phyloP scores from a whole-genome alignment of 2,797 vertebrate genomes.

The Pangasius larnaudii region DNA sequence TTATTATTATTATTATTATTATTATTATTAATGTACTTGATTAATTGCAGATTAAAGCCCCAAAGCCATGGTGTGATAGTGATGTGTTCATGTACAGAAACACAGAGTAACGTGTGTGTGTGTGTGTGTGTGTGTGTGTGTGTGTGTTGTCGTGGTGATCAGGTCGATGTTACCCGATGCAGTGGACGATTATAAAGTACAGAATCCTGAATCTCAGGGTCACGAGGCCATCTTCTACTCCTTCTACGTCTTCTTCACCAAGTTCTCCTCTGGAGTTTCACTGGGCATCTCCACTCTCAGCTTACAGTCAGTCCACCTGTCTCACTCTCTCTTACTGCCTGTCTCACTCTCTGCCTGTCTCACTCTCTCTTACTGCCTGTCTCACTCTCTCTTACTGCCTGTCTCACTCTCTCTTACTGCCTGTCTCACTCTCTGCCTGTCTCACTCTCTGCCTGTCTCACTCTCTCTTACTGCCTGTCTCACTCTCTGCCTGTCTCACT shows the following conservation, averaged over 20 bases:
- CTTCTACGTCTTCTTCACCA: slow-evolving; percentile 97
- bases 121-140: slow-evolving; percentile 1
- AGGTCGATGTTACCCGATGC: slow-evolving; percentile 98
- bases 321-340: not conserved
- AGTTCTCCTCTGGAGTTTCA: slow-evolving; percentile 92
- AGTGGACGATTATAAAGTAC: slow-evolving; percentile 91
- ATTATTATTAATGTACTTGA: too few species aligned
- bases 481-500: too few species aligned
- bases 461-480: too few species aligned
- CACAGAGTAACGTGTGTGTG: not conserved
- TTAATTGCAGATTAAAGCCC: not conserved
- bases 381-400: too few species aligned
- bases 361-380: too few species aligned
- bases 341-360: not conserved
- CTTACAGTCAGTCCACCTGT: slow-evolving; percentile 81
- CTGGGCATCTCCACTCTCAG: slow-evolving; percentile 93
- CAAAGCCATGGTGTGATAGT: not conserved
- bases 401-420: too few species aligned
- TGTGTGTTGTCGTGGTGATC: not conserved
- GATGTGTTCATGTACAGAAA: not conserved
- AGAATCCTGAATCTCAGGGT: slow-evolving; percentile 81
- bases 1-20: too few species aligned
- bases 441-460: too few species aligned
- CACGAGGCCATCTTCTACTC: slow-evolving; percentile 96
- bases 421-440: too few species aligned